Evolutionary conservation across 2,797 vertebrate species (phyloP).

Genomic region (Typhlichthys subterraneus): DNA sequence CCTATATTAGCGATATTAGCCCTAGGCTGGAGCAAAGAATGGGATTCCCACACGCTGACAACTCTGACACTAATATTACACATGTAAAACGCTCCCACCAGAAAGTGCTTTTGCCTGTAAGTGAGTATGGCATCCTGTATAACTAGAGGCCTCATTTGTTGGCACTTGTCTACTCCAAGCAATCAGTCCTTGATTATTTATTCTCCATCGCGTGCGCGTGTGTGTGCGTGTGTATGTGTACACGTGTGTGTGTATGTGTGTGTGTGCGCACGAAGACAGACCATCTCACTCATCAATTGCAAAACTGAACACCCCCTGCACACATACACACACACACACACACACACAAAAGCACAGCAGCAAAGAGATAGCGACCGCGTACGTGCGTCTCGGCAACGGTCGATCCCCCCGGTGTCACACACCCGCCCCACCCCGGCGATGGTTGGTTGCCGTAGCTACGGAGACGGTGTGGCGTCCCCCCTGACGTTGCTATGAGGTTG

Average conservation of each 20-base stretch:
- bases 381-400: neutral
- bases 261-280: neutral
- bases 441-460: constrained; percentile 75
- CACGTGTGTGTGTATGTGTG: constrained; percentile 25
- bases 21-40: too few relatives aligned
- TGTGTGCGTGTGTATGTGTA: constrained; percentile 3
- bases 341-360: constrained; percentile 5
- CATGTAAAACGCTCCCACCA: neutral
- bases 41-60: too few relatives aligned
- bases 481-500: constrained; percentile 76
- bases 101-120: constrained; percentile 31
- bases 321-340: constrained; percentile 12
- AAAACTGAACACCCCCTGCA: constrained; percentile 1
- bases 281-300: neutral
- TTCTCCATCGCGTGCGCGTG: constrained; percentile 4
- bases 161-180: neutral
- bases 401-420: constrained; percentile 11
- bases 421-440: constrained; percentile 64
- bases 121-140: constrained; percentile 2
- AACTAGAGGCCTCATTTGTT: neutral
- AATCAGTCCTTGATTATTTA: neutral
- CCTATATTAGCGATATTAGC: too few relatives aligned
- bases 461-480: constrained; percentile 62
- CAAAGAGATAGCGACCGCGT: neutral
- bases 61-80: too few relatives aligned